phyloP scores from a whole-genome alignment of 2,113 vertebrate species.

The Apodemus sylvaticus region DNA sequence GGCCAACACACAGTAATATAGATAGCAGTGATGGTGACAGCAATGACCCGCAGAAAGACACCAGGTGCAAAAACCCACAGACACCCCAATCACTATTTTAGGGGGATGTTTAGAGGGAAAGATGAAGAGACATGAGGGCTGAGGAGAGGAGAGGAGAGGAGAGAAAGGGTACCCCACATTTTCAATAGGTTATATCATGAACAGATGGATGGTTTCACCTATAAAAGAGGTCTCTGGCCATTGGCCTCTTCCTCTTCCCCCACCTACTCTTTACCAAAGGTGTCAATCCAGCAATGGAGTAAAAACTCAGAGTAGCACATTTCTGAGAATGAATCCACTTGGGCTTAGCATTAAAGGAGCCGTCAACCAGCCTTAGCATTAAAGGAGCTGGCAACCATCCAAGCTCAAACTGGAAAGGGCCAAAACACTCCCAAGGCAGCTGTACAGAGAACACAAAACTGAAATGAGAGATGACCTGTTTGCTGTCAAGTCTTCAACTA shows the following conservation, averaged over 20 bases:
- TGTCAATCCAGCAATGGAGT: neutral
- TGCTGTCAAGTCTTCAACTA: neutral
- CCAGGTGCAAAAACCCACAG: neutral
- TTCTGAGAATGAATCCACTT: slow-evolving; percentile 27
- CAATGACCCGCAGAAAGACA: neutral
- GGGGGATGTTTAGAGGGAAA: neutral
- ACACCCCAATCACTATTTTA: neutral
- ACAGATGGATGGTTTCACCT: neutral
- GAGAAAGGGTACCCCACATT: neutral
- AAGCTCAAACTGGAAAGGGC: neutral
- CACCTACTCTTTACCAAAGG: neutral
- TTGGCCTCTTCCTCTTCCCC: neutral
- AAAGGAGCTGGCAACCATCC: neutral
- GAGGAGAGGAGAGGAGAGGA: too few species aligned
- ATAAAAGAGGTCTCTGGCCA: neutral
- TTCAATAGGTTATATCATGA: neutral
- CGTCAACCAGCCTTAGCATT: neutral
- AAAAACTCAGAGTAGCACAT: neutral
- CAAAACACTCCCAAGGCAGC: slow-evolving; percentile 20
- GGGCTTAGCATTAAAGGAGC: neutral
- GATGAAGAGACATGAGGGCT: neutral
- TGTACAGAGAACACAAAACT: neutral
- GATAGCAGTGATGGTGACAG: too few species aligned
- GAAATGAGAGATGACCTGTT: slow-evolving; percentile 9
- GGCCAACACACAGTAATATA: too few species aligned